A percentile compares a stretch with the other conserved stretches of the same genome.
Evolutionary conservation across 2,113 vertebrate species (phyloP).

Genomic region (Psephotus haematonotus): DNA sequence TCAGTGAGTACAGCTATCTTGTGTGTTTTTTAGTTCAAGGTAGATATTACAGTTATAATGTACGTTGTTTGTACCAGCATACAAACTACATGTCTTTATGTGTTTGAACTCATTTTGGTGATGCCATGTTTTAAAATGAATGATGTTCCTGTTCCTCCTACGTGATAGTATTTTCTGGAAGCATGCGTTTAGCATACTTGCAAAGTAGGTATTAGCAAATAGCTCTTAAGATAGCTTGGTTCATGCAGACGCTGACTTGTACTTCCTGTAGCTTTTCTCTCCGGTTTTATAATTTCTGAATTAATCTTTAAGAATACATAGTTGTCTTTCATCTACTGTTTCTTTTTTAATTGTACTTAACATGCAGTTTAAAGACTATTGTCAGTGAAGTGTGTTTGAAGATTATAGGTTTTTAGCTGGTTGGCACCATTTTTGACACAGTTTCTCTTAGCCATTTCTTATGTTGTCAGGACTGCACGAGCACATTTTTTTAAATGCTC

Average conservation of each 20-base stretch:
- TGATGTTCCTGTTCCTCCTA: not conserved
- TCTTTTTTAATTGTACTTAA: not conserved
- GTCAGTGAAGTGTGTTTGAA: not conserved
- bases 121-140: not conserved
- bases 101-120: not conserved
- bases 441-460: not conserved
- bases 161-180: not conserved
- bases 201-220: not conserved
- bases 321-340: not conserved
- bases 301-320: not conserved
- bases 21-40: not conserved
- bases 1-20: not conserved
- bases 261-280: not conserved
- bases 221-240: not conserved
- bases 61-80: not conserved
- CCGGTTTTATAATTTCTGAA: not conserved
- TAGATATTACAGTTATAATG: rapidly evolving
- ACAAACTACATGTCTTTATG: not conserved
- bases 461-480: not conserved
- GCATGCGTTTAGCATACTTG: not conserved
- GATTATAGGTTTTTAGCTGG: not conserved
- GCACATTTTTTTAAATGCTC: not conserved
- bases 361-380: not conserved
- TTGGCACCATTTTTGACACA: not conserved
- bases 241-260: not conserved